phyloP scores from a whole-genome alignment of 2,888 invertebrate species.

The Stramonita haemastoma region DNA sequence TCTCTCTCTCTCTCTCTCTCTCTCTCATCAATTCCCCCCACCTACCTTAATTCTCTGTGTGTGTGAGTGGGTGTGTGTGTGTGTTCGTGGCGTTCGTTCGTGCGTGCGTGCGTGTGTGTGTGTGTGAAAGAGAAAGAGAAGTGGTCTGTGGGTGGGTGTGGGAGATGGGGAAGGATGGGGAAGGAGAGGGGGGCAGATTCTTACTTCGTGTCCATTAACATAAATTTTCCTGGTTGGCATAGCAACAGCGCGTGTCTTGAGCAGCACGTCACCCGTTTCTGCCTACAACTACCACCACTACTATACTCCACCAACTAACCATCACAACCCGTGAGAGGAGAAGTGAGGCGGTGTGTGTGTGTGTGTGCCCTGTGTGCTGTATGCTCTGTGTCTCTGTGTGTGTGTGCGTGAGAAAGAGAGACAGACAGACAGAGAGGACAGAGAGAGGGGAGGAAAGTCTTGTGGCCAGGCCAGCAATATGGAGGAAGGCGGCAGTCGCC shows the following conservation, averaged over 20 bases:
- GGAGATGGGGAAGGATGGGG: too few species aligned
- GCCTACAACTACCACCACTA: not conserved
- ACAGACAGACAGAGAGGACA: not conserved
- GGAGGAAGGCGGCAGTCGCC: conserved; percentile 35
- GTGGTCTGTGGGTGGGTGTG: not conserved
- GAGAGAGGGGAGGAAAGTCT: not conserved
- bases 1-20: not conserved
- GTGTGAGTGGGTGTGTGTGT: not conserved
- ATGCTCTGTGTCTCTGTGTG: not conserved
- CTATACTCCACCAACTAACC: not conserved
- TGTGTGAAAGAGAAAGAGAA: not conserved
- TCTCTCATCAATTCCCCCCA: not conserved
- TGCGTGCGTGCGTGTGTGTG: not conserved
- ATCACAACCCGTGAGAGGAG: not conserved
- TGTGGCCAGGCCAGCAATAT: not conserved
- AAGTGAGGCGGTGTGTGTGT: not conserved
- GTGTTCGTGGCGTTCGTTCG: too few species aligned
- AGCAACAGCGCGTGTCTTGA: conserved; percentile 40
- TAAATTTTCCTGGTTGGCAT: conserved; percentile 40
- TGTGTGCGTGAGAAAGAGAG: not conserved
- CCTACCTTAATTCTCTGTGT: not conserved
- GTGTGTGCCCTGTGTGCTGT: not conserved
- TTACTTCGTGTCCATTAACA: conserved; percentile 23
- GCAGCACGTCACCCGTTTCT: conserved; percentile 41
- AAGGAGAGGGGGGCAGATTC: too few species aligned